Conservation (phyloP, 2,113 vertebrate genomes). For the Chitala chitala region DNA sequence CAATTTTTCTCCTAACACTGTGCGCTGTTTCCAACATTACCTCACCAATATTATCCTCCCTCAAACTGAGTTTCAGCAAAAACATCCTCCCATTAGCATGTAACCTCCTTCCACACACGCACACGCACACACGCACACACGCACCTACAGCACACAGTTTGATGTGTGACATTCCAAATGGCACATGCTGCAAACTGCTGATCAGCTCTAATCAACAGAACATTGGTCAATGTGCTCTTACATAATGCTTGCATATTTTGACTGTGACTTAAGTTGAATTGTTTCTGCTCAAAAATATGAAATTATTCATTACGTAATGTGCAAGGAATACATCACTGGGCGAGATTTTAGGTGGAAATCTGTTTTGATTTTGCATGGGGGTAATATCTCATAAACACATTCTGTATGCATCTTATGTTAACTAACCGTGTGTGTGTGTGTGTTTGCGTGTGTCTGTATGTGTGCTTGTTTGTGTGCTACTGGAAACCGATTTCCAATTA, state of each 20-base stretch:
- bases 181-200: neutral
- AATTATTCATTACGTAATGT: constrained; percentile 7
- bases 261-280: neutral
- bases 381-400: neutral
- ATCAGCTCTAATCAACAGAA: neutral
- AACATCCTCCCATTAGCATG: too few relatives aligned
- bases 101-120: too few relatives aligned
- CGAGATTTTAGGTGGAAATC: neutral
- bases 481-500: neutral
- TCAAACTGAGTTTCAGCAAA: neutral
- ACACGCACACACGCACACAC: neutral
- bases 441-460: neutral
- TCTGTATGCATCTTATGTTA: neutral
- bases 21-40: too few relatives aligned
- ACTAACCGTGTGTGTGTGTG: neutral
- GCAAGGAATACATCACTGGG: neutral
- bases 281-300: neutral
- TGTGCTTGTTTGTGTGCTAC: neutral
- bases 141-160: too few relatives aligned
- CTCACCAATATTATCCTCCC: neutral
- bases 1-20: too few relatives aligned
- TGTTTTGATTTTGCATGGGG: neutral
- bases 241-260: neutral
- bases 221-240: neutral
- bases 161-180: neutral